Percentiles rank a stretch among this genome's conserved stretches.
Conservation (phyloP, 2,888 invertebrate genomes). For the Plutella xylostella region DNA sequence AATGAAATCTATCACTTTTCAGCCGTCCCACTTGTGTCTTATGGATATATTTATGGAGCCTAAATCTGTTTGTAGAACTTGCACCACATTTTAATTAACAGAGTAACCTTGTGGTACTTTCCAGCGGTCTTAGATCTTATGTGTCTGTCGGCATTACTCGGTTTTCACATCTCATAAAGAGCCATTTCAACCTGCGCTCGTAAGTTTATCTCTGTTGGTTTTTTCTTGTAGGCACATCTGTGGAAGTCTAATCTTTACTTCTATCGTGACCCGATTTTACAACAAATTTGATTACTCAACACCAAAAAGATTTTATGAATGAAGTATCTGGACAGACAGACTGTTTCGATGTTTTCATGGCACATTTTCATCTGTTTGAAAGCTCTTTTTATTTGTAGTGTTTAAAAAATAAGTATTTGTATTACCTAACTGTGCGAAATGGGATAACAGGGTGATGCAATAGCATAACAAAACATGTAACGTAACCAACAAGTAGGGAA, state of each 20-base stretch:
- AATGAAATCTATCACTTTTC: too few relatives aligned
- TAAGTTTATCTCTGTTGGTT: too few relatives aligned
- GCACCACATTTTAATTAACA: too few relatives aligned
- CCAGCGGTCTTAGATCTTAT: too few relatives aligned
- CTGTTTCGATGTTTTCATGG: conserved; percentile 36
- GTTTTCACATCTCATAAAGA: too few relatives aligned
- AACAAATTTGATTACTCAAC: conserved; percentile 47
- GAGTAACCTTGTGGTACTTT: too few relatives aligned
- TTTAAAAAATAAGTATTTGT: conserved; percentile 16
- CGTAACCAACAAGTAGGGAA: not conserved
- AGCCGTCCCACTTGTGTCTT: too few relatives aligned
- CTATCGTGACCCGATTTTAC: conserved; percentile 12
- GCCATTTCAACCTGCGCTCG: too few relatives aligned
- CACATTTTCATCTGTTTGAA: conserved; percentile 38
- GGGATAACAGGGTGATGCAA: not conserved
- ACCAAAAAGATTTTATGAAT: conserved; percentile 42
- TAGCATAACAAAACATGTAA: not conserved
- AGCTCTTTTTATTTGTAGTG: conserved; percentile 35
- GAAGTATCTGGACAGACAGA: conserved; percentile 29
- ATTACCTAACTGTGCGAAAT: not conserved
- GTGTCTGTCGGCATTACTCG: too few relatives aligned
- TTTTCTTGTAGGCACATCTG: too few relatives aligned
- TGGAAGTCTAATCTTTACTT: conserved; percentile 12
- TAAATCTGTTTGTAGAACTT: too few relatives aligned
- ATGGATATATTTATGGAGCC: too few relatives aligned